These are phyloP conservation scores for Xiphorhynchus erythropygius DNA, from an alignment of 2,797 vertebrate species.

Conservation along the genomic window DNA sequence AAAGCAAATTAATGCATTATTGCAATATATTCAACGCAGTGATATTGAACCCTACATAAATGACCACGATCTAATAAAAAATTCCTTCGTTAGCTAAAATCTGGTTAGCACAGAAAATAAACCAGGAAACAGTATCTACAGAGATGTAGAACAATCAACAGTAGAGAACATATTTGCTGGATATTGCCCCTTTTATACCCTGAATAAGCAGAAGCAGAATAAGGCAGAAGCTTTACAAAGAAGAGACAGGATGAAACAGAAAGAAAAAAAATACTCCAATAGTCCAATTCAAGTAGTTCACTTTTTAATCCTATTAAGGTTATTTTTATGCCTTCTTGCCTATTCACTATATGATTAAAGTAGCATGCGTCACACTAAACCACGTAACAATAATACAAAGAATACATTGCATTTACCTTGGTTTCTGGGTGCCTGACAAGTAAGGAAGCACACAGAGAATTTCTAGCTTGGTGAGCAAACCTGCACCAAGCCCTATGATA, in stretches of 20 bases:
- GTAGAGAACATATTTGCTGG: neutral
- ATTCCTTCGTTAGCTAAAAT: neutral
- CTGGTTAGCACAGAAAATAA: neutral
- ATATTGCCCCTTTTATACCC: neutral
- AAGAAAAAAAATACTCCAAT: neutral
- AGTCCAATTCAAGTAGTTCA: accelerated
- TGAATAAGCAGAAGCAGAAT: neutral
- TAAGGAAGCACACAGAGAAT: conserved; percentile 74
- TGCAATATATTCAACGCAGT: neutral
- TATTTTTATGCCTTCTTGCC: neutral
- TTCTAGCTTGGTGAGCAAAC: conserved; percentile 70
- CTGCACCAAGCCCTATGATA: conserved; percentile 80
- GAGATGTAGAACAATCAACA: neutral
- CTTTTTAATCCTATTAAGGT: neutral
- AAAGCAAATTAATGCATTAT: neutral
- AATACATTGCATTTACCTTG: conserved; percentile 69
- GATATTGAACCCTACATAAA: neutral
- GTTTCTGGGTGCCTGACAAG: conserved; percentile 75
- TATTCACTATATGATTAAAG: neutral
- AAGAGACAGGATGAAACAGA: neutral
- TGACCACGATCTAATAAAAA: neutral
- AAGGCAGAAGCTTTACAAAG: neutral
- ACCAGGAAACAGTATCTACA: neutral
- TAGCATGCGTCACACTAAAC: neutral
- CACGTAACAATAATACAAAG: neutral